phyloP scores from a whole-genome alignment of 2,113 vertebrate genomes.

The Paedocypris sp. region DNA sequence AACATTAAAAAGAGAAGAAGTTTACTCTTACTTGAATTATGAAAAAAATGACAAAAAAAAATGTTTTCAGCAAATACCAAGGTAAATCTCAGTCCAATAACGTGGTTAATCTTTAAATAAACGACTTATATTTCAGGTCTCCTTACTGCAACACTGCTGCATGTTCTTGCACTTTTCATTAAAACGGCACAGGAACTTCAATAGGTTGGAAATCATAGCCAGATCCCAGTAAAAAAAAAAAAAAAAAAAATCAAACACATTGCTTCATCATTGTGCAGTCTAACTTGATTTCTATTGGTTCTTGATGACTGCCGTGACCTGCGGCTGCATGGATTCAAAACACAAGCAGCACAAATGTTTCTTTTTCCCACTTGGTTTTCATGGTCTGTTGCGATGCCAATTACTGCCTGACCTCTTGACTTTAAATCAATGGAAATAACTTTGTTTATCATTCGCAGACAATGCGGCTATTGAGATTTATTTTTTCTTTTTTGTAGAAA shows the following conservation, averaged over 20 bases:
- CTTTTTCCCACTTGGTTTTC: too few relatives aligned
- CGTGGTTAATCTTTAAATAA: too few relatives aligned
- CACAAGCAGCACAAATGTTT: neutral
- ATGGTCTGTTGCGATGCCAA: neutral
- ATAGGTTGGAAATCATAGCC: too few relatives aligned
- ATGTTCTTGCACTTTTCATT: too few relatives aligned
- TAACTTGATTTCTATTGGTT: neutral
- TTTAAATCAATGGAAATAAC: neutral
- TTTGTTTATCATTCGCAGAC: neutral
- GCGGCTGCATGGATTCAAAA: neutral
- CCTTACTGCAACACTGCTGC: neutral
- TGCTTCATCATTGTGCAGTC: neutral
- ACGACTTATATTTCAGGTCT: neutral
- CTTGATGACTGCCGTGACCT: neutral
- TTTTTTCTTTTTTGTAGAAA: neutral
- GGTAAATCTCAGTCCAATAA: too few relatives aligned
- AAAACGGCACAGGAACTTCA: too few relatives aligned
- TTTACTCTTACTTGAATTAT: too few relatives aligned
- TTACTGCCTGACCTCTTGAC: neutral
- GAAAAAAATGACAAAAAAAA: too few relatives aligned
- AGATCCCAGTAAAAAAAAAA: too few relatives aligned
- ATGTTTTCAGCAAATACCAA: too few relatives aligned
- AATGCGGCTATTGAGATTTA: constrained; percentile 8
- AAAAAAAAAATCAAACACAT: neutral
- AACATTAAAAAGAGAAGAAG: too few relatives aligned